Conservation (phyloP, 2,888 invertebrate species). For the Helicoverpa assulta region DNA sequence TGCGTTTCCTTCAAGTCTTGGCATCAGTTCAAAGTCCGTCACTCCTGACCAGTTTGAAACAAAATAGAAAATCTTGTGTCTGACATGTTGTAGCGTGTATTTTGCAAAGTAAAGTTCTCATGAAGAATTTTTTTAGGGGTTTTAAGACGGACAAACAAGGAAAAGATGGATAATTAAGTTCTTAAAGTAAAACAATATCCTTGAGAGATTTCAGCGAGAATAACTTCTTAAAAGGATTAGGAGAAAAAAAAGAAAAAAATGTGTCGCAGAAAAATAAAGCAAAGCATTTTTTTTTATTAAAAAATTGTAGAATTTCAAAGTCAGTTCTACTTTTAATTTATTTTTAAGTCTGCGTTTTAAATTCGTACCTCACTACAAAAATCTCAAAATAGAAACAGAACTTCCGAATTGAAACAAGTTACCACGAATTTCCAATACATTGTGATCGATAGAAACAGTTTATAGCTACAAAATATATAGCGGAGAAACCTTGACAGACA, state of each 20-base stretch:
- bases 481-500: conserved; percentile 34
- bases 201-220: no score
- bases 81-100: background rate
- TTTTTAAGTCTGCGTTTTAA: no score
- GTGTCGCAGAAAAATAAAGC: no score
- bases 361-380: background rate
- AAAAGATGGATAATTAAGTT: no score
- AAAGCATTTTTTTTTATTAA: no score
- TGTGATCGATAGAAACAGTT: conserved; percentile 37
- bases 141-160: no score
- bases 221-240: no score
- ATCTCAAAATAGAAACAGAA: background rate
- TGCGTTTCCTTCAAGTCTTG: conserved; percentile 37
- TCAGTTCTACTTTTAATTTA: no score
- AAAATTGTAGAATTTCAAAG: no score
- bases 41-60: conserved; percentile 12
- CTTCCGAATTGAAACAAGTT: conserved; percentile 21
- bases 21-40: conserved; percentile 57
- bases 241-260: no score
- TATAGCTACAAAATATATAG: conserved; percentile 14
- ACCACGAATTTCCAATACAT: conserved; percentile 4
- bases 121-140: background rate
- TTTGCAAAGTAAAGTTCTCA: background rate
- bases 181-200: no score
- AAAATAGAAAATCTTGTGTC: conserved; percentile 16